Evolutionary conservation across 2,113 vertebrate species (phyloP), one percentile per base, ranked within the genome.

Genomic region (Saccopteryx bilineata): DNA sequence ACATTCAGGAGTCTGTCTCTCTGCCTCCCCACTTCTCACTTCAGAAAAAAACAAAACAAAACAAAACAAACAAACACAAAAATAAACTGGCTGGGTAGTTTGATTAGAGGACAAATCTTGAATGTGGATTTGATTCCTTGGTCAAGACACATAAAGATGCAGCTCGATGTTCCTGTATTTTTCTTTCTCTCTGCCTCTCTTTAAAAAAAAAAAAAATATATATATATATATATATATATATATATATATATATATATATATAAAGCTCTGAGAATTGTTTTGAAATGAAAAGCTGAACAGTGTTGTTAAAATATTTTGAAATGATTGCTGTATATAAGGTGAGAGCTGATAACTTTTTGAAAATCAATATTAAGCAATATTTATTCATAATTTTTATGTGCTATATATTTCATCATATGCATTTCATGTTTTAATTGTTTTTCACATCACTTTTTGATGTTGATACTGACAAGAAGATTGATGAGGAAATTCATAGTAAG

Each of bases 191-290:
- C 39, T 39, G 39, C 39, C 39, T 39, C 39, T 39, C 39, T 39
- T 39, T 39, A 39, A 39, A 39, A 39, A 39, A 39, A 39, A 39
- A 39, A 39, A 39, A 39, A 39, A 39, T n/a, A 39, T 3, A 86
- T 1, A 66, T 17, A 81, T 23, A 87, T 60, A 2, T 85, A 82
- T 94, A 52, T 63, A 75, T 3, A 86, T 1, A 66, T 17, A 81
- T 23, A 87, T 60, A 2, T 85, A 39, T 3, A 86, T 1, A 66
- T 17, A 81, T 23, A 87, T 60, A 2, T 85, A 82, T 94, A 52
- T 63, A 75, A 71, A 95, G 13, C 33, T 83, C 11, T 81, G 14
- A 85, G 13, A 88, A 39, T 33, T 50, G 17, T 63, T 81, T 93
- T 19, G 9, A 95, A 80, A 65, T 85, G 5, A 65, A 60, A 60